Base-by-base conservation (phyloP, 2,888 invertebrate genomes). In the Drosophila dives region DNA sequence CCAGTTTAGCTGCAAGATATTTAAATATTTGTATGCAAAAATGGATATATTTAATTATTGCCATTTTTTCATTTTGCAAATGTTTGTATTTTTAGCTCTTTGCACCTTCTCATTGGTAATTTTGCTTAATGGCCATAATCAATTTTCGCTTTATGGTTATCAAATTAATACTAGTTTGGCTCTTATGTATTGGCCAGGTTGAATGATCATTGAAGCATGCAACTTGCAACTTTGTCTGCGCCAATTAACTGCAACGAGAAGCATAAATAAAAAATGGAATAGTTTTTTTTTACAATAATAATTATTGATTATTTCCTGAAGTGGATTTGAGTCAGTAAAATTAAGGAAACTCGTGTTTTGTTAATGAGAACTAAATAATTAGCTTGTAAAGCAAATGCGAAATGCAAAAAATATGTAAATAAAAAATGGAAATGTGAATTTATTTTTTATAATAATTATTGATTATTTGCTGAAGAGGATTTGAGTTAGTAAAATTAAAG, bases 121-220 rank as follows among this genome's bases (percentile, higher is more conserved):
- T 42, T 63, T 70, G 73, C 33, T 65, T 84, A 85, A 85, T 85
- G 72, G 73, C 71, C 68, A 64, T 76, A 85, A 85, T 89, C 89
- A 89, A 85, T 89, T 89, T 76, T 79, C 78, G 75, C 70, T 84
- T 81, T 73, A 74, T 75, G 86, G 64, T 75, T 60, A 55, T 80
- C 72, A 87, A 86, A 79, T 84, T 71, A 79, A 80, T 72, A 81
- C 68, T 63, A 73, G 71, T 75, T 78, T 67, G 62, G 45, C 49
- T 53, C 32, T 53, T 50, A 50, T 33, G 36, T 26, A n/a, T 36
- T 50, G 61, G 50, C 50, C 36, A 51, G 56, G 45, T 67, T 58
- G 61, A 58, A 51, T 49, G 64, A 40, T 56, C 50, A 60, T 55
- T 49, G 36, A 29, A 26, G 42, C 53, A 45, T 33, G 20, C 58